Conservation (phyloP, 2,888 invertebrate species). For the Muschampia staudingeri region DNA sequence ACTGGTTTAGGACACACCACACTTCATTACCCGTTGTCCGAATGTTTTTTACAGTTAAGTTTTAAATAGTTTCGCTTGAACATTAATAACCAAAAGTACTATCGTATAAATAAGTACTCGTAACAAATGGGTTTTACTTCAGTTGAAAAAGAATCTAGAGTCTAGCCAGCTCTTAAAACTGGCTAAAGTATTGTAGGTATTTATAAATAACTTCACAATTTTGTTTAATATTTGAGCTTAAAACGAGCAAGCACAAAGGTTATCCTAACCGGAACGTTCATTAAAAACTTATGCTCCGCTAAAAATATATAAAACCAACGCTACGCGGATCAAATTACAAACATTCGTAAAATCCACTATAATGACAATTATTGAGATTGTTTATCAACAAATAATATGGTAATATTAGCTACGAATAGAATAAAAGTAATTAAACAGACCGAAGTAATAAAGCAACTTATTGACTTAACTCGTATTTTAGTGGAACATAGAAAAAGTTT, state of each 20-base stretch:
- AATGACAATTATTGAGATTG: slow-evolving; percentile 33
- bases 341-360: slow-evolving; percentile 33
- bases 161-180: not conserved
- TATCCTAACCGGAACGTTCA: slow-evolving; percentile 62
- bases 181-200: slow-evolving; percentile 1
- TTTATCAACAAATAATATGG: slow-evolving; percentile 1
- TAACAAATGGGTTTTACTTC: too few species aligned
- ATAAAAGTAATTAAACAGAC: too few species aligned
- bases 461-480: too few species aligned
- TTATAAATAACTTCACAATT: slow-evolving; percentile 55
- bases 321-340: slow-evolving; percentile 43
- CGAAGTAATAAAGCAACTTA: not conserved
- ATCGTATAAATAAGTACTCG: too few species aligned
- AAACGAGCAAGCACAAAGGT: slow-evolving; percentile 62
- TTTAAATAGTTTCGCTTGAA: not conserved
- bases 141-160: not conserved
- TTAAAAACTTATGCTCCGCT: slow-evolving; percentile 56
- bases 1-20: slow-evolving; percentile 38
- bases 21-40: slow-evolving; percentile 23
- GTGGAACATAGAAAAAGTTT: too few species aligned
- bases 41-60: slow-evolving; percentile 11
- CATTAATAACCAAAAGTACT: too few species aligned
- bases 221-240: slow-evolving; percentile 51
- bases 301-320: slow-evolving; percentile 60
- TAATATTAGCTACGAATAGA: not conserved